phyloP scores from a whole-genome alignment of 2,888 invertebrate genomes.

The Operophtera brumata region DNA sequence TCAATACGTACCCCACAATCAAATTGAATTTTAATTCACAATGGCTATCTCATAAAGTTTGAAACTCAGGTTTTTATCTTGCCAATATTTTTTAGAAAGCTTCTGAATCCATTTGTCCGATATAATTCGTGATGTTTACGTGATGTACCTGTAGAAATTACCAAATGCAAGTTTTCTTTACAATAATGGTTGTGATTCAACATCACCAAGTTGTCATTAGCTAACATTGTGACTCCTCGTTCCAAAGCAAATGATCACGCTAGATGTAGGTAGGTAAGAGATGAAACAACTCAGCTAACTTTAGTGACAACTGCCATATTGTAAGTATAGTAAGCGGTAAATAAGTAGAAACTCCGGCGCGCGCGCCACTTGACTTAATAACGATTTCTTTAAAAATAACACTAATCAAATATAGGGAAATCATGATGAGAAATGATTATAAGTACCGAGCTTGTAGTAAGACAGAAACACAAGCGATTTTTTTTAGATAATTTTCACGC shows the following conservation, averaged over 20 bases:
- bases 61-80: slow-evolving; percentile 5
- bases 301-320: slow-evolving; percentile 79
- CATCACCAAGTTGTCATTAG: slow-evolving; percentile 63
- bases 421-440: no score
- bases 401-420: no score
- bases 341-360: no score
- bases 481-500: no score
- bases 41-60: not conserved
- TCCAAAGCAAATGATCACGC: slow-evolving; percentile 60
- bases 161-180: slow-evolving; percentile 71
- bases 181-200: slow-evolving; percentile 78
- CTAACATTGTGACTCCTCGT: slow-evolving; percentile 46
- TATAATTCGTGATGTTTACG: slow-evolving; percentile 30
- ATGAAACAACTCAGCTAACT: slow-evolving; percentile 75
- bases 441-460: no score
- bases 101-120: not conserved
- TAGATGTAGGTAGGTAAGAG: slow-evolving; percentile 39
- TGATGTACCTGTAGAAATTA: slow-evolving; percentile 66
- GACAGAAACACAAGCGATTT: no score
- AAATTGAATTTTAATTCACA: no score
- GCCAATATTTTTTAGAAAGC: slow-evolving; percentile 4
- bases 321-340: no score
- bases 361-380: no score
- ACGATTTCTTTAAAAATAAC: no score
- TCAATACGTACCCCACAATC: no score